phyloP scores from a whole-genome alignment of 2,888 invertebrate species.

The Stenolophus ochropezus region DNA sequence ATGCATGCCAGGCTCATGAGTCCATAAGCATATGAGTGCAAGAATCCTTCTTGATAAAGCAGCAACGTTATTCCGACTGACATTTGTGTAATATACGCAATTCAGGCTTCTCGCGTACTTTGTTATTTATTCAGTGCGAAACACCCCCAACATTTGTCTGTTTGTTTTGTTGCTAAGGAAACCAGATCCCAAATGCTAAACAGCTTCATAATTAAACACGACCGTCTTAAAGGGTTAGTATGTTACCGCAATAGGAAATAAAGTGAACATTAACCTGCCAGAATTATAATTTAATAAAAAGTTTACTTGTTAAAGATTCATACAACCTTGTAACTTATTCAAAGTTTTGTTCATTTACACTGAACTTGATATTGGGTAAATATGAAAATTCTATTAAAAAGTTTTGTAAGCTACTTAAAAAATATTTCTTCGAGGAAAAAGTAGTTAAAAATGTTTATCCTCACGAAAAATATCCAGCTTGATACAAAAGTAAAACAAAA shows the following conservation, averaged over 20 bases:
- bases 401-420: neutral
- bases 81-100: neutral
- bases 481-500: neutral
- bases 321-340: neutral
- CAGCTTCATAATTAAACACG: neutral
- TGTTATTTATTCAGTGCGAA: neutral
- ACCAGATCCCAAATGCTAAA: neutral
- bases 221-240: neutral
- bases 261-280: neutral
- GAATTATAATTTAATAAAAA: neutral
- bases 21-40: neutral
- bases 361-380: neutral
- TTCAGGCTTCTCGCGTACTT: neutral
- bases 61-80: neutral
- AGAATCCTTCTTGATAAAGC: neutral
- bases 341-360: neutral
- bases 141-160: neutral
- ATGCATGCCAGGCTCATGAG: neutral
- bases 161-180: slow-evolving; percentile 1
- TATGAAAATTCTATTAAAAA: neutral
- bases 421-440: neutral
- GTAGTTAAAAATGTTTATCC: neutral
- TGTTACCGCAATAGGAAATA: neutral
- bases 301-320: neutral
- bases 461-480: neutral